Percentiles rank a stretch among this genome's conserved stretches.
Evolutionary conservation across 2,888 invertebrate genomes (phyloP).

Genomic region (Toxonevra muliebris): DNA sequence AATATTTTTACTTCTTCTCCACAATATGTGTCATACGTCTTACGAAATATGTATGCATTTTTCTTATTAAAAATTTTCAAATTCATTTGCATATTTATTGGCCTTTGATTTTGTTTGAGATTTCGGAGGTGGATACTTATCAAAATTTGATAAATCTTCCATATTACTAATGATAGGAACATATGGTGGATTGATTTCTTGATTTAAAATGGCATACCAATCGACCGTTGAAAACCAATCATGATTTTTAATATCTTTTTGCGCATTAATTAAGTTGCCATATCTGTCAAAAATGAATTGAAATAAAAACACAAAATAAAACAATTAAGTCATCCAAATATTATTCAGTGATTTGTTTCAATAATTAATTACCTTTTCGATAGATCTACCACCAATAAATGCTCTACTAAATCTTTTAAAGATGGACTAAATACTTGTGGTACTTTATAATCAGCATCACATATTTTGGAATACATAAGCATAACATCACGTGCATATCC

Average conservation of each 20-base stretch:
- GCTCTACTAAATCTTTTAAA: constrained; percentile 84
- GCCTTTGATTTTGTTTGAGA: constrained; percentile 11
- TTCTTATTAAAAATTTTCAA: constrained; percentile 23
- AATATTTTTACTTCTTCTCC: no score
- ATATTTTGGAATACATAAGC: constrained; percentile 95
- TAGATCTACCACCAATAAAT: constrained; percentile 83
- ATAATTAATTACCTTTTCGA: constrained; percentile 69
- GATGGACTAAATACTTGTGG: constrained; percentile 85
- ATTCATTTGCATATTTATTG: constrained; percentile 20
- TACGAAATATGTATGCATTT: no score
- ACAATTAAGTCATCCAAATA: not conserved
- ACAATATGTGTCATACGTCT: no score
- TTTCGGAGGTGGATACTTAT: constrained; percentile 15
- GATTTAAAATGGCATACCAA: constrained; percentile 83
- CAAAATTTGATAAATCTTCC: constrained; percentile 78
- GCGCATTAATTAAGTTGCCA: constrained; percentile 87
- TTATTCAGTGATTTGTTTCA: no score
- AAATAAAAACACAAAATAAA: not conserved
- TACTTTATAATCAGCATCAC: constrained; percentile 86
- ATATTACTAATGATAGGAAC: constrained; percentile 68
- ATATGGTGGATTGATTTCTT: constrained; percentile 73
- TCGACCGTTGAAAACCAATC: constrained; percentile 85
- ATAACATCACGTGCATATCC: constrained; percentile 78
- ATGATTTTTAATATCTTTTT: constrained; percentile 88
- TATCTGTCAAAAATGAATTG: constrained; percentile 66